Percentiles rank a stretch among this genome's conserved stretches.
Conservation (phyloP, 2,113 vertebrate genomes). For the Heterochromis multidens region DNA sequence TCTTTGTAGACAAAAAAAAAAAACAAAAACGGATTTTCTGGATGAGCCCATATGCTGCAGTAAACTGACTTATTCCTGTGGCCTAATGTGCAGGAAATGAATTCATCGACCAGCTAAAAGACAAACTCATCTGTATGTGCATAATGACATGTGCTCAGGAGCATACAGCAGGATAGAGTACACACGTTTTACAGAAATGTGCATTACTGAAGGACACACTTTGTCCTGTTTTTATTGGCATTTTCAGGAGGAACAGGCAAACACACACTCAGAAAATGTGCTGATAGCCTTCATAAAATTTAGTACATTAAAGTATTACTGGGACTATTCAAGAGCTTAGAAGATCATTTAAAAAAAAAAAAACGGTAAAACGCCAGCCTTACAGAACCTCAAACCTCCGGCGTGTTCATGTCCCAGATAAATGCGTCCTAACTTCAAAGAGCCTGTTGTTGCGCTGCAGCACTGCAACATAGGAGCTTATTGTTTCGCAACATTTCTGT, state of each 20-base stretch:
- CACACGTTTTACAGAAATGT: not conserved
- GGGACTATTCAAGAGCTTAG: not conserved
- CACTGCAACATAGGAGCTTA: not conserved
- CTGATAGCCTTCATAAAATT: not conserved
- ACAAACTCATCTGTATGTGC: not conserved
- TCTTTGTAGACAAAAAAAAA: not conserved
- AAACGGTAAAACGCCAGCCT: not conserved
- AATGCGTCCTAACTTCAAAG: slow-evolving; percentile 43
- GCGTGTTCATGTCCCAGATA: slow-evolving; percentile 23
- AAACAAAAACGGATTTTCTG: not conserved
- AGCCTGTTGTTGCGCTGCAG: slow-evolving; percentile 3
- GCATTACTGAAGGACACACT: not conserved
- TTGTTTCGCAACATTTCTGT: not conserved
- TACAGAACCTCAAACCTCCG: not conserved
- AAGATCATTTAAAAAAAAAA: not conserved
- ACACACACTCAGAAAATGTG: not conserved
- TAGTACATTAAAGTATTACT: not conserved
- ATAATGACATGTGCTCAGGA: not conserved
- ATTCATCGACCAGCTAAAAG: not conserved
- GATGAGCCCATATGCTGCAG: not conserved
- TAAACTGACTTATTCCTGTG: not conserved
- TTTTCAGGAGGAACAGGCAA: not conserved
- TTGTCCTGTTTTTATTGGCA: not conserved
- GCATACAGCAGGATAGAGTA: not conserved
- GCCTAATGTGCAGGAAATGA: not conserved